A percentile compares a stretch with the other conserved stretches of the same genome.
phyloP scores from a whole-genome alignment of 2,888 invertebrate genomes.

The Gymnoscelis rufifasciata region DNA sequence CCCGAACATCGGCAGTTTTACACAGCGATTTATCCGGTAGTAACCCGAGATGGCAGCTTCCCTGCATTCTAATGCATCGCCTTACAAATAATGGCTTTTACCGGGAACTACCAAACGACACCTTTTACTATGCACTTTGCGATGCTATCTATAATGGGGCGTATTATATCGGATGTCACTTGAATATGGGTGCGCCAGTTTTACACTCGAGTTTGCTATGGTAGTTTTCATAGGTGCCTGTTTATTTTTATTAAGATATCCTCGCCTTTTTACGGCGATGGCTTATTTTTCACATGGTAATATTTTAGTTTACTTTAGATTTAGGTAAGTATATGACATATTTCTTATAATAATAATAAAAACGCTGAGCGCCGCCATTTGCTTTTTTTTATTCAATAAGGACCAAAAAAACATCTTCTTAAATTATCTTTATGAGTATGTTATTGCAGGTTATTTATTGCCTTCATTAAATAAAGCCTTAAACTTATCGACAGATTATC shows the following conservation, averaged over 20 bases:
- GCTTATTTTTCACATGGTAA: no score
- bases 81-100: conserved; percentile 46
- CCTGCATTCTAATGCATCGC: conserved; percentile 49
- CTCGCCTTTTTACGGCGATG: no score
- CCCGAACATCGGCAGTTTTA: conserved; percentile 15
- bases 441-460: no score
- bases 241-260: conserved; percentile 8
- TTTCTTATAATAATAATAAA: no score
- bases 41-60: conserved; percentile 32
- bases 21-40: conserved; percentile 34
- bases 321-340: no score
- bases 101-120: conserved; percentile 49
- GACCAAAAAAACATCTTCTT: no score
- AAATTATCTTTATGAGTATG: no score
- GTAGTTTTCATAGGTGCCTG: conserved; percentile 1
- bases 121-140: conserved; percentile 49
- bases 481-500: no score
- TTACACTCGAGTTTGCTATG: conserved; percentile 7
- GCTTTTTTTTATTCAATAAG: no score
- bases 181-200: not conserved
- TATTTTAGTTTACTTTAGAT: no score
- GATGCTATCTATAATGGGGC: conserved; percentile 44
- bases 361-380: no score
- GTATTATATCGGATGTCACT: conserved; percentile 11
- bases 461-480: no score